These are phyloP conservation scores for Cassiopea andromeda DNA, from an alignment of 30 jellyfish, hydroid and myxozoan genomes.

Conservation along the genomic window DNA sequence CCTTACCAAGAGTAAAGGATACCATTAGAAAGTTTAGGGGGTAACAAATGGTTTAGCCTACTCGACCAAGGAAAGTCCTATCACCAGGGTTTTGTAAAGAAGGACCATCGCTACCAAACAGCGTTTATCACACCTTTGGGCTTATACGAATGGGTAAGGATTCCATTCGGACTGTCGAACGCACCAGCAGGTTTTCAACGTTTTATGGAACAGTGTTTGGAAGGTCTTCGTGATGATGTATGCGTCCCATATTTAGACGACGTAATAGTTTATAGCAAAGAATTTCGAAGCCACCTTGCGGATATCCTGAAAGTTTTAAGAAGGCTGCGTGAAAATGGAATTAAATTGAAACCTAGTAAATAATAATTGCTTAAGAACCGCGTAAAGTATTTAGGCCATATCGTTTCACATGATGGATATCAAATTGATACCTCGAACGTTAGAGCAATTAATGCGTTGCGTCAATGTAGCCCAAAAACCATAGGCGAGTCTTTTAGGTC, in stretches of 20 bases:
- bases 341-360: slow-evolving; percentile 29
- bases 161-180: slow-evolving; percentile 65
- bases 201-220: slow-evolving; percentile 44
- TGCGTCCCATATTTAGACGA: slow-evolving; percentile 26
- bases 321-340: slow-evolving; percentile 43
- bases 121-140: slow-evolving; percentile 5
- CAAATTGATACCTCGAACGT: slow-evolving; percentile 34
- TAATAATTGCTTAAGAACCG: slow-evolving; percentile 22
- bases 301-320: slow-evolving; percentile 1
- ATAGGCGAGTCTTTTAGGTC: not conserved
- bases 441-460: slow-evolving; percentile 21
- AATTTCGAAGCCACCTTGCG: not conserved
- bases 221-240: slow-evolving; percentile 39
- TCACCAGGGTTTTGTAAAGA: slow-evolving; percentile 75
- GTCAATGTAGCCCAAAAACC: not conserved
- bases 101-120: slow-evolving; percentile 41
- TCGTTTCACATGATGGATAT: slow-evolving; percentile 31
- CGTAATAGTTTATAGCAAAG: not conserved
- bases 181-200: slow-evolving; percentile 73
- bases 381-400: slow-evolving; percentile 50
- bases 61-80: slow-evolving; percentile 71
- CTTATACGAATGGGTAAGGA: slow-evolving; percentile 41
- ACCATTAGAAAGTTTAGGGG: slow-evolving; percentile 50
- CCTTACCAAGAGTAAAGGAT: slow-evolving; percentile 61
- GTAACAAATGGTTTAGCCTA: slow-evolving; percentile 53